Evolutionary conservation across 2,797 vertebrate genomes (phyloP), one percentile per base, ranked within the genome.

Genomic region (Orestias chungarensis): DNA sequence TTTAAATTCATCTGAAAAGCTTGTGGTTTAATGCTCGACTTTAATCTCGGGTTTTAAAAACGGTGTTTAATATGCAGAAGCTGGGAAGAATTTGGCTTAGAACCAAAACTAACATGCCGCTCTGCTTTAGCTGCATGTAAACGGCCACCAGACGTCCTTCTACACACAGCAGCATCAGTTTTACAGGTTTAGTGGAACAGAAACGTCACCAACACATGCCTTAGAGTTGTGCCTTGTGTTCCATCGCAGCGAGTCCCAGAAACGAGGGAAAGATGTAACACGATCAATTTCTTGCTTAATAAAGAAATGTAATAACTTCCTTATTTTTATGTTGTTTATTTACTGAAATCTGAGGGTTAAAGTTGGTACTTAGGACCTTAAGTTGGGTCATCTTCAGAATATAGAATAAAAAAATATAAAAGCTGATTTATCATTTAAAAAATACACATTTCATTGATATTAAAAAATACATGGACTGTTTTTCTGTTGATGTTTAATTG

Each of bases 181-280:
- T 33, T 57, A 23, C 17, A 57, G 15, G 29, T 59, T 59, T 33
- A 33, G 14, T 42, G 7, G 12, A 38, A 38, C 10, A n/a, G 57
- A 61, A 38, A 38, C 3, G 23, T 40, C 40, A 62, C 35, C 49
- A 40, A 40, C 35, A 40, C 23, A 14, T 62, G 35, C 59, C 59
- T 62, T 62, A 62, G 23, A 40, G 59, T 40, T 62, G 59, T 62
- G 59, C 35, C 59, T 40, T 62, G 33, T 40, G 23, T 40, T 38
- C n/a, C 23, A 6, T 62, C 5, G 12, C 35, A 50, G 8, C 25
- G 49, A n/a, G 23, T 25, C 7, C n/a, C n/a, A 61, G 29, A 38
- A 62, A n/a, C 18, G 35, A 20, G 20, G 18, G 8, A 38, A n/a
- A 3, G 20, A n/a, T 38, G 20, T 6, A 40, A n/a, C 35, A 62